These are phyloP conservation scores for Apistogramma diplotaenia DNA, from an alignment of 2,113 vertebrate genomes.

Conservation along the genomic window DNA sequence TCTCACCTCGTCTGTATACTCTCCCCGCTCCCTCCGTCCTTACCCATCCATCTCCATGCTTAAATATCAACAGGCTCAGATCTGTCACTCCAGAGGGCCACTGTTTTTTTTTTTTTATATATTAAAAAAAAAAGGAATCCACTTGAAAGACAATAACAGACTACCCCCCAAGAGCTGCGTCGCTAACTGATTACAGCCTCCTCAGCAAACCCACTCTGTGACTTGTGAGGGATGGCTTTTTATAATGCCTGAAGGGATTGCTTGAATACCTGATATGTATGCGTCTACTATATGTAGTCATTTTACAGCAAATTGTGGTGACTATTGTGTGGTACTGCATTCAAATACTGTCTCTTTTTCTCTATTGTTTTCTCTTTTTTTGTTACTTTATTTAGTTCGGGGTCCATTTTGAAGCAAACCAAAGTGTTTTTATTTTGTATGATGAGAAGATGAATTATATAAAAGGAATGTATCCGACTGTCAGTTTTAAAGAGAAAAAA, in stretches of 20 bases:
- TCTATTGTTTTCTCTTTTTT: no score
- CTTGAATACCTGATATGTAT: slow-evolving; percentile 56
- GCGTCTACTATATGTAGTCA: slow-evolving; percentile 53
- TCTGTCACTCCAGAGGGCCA: slow-evolving; percentile 67
- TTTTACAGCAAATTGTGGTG: slow-evolving; percentile 55
- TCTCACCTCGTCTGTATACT: slow-evolving; percentile 21
- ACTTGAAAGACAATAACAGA: slow-evolving; percentile 72
- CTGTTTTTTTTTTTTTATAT: slow-evolving; percentile 56
- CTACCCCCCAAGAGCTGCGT: slow-evolving; percentile 51
- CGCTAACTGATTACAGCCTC: slow-evolving; percentile 63
- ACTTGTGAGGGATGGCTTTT: slow-evolving; percentile 51
- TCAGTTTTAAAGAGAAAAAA: slow-evolving; percentile 37
- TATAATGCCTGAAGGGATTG: slow-evolving; percentile 52
- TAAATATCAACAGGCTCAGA: slow-evolving; percentile 64
- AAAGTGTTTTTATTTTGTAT: slow-evolving; percentile 75
- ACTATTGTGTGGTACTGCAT: slow-evolving; percentile 58
- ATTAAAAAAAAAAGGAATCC: slow-evolving; percentile 60
- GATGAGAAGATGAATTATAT: slow-evolving; percentile 37
- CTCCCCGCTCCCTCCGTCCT: not conserved
- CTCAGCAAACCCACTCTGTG: slow-evolving; percentile 47
- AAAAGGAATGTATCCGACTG: slow-evolving; percentile 65
- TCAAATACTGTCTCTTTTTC: slow-evolving; percentile 16
- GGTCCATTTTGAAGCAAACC: slow-evolving; percentile 68
- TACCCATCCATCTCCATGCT: slow-evolving; percentile 54
- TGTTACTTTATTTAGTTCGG: slow-evolving; percentile 25